Evolutionary conservation across 1,140 invertebrate species (phyloP), one percentile per base, ranked within the genome.

Genomic region (Phenacoccus solenopsis): DNA sequence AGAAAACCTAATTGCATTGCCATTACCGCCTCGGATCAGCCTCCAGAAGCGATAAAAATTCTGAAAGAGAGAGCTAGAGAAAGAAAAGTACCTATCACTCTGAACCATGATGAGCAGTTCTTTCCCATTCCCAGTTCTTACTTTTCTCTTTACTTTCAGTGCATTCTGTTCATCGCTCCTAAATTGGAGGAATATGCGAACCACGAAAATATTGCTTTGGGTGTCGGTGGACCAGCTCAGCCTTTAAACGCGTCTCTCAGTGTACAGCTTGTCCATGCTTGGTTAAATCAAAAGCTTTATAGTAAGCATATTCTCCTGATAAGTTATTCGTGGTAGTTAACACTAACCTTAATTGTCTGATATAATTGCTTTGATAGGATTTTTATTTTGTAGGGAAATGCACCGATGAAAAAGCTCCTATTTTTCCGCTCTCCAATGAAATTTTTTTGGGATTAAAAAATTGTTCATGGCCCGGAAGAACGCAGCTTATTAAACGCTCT

Each of bases 221-320:
- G 79, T 20, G 76, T 79, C 10, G 74, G 80, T 69, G 82, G 85
- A 22, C 76, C 79, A 20, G 82, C 89, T 7, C 87, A 90, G 74
- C 77, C 77, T 59, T 77, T 85, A 1, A 98, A 98, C 80, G 90
- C 89, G 1, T 89, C 90, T 0, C 76, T 98, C 59, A 93, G 94
- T 16, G 80, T 97, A 21, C 86, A 93, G 75, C 75, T 97, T 38
- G 81, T 85, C 28, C 80, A 86, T 70, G 80, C 84, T 21, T 96
- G 90, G 88, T 79, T 93, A 70, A 78, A 78, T 32, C 73, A 70
- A 57, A 73, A 74, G 77, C 56, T 9, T 16, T 49, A 49, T 21
- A 71, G 38, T 49, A 49, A 49, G 16, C 16, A 3, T 16, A n/a
- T 3, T 49, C 20, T 27, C 24, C 21, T 22, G 5, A 21, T 22